These are phyloP conservation scores for Phocides pigmalion DNA, from an alignment of 1,140 invertebrate genomes.

Conservation along the genomic window DNA sequence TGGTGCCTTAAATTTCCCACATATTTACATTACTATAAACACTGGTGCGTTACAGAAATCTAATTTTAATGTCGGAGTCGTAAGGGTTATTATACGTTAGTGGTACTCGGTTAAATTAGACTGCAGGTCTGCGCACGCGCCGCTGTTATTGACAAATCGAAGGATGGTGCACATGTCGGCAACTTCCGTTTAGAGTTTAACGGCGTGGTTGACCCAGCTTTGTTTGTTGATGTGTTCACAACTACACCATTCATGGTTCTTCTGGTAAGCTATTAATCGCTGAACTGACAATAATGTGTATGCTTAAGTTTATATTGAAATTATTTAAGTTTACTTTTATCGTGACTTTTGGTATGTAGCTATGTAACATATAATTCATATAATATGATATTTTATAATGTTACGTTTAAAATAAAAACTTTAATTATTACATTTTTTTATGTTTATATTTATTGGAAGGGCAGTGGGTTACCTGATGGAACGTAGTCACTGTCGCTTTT, in stretches of 20 bases:
- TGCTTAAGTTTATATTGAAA: conserved; percentile 7
- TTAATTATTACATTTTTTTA: too few relatives aligned
- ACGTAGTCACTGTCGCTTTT: too few relatives aligned
- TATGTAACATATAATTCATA: too few relatives aligned
- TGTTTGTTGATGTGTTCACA: conserved; percentile 74
- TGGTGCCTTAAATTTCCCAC: not conserved
- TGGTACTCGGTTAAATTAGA: conserved; percentile 37
- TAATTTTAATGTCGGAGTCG: conserved; percentile 34
- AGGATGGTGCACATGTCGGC: conserved; percentile 65
- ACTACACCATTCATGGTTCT: conserved; percentile 68
- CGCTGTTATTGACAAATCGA: conserved; percentile 73
- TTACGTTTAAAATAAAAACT: too few relatives aligned
- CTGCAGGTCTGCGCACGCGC: conserved; percentile 68
- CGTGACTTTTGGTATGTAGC: too few relatives aligned
- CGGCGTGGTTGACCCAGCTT: conserved; percentile 78
- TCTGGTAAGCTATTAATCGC: conserved; percentile 76
- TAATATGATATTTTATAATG: too few relatives aligned
- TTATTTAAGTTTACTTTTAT: too few relatives aligned
- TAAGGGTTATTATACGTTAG: conserved; percentile 46
- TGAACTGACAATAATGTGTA: conserved; percentile 8
- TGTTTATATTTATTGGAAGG: too few relatives aligned
- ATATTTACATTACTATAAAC: not conserved
- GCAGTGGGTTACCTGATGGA: too few relatives aligned
- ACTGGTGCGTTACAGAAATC: conserved; percentile 20
- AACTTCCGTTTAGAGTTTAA: conserved; percentile 81